Percentiles rank a stretch among this genome's conserved stretches.
These are phyloP conservation scores for Leptinotarsa peninsularis DNA, from an alignment of 2,888 invertebrate genomes.

Conservation along the genomic window DNA sequence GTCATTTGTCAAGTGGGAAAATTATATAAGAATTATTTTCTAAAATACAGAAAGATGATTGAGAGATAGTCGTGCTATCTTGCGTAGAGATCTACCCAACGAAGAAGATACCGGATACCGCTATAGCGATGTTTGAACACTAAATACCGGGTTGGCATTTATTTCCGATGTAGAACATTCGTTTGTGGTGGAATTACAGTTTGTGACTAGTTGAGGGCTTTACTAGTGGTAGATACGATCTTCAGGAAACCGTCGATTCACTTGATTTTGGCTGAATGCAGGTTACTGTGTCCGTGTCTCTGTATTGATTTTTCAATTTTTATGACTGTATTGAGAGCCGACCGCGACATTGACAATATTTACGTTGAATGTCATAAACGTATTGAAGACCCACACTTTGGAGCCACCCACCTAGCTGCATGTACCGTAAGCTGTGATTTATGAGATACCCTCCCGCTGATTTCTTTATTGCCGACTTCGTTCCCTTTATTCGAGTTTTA, in stretches of 20 bases:
- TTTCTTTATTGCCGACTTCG: slow-evolving; percentile 56
- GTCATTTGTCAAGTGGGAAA: slow-evolving; percentile 56
- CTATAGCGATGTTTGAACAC: slow-evolving; percentile 32
- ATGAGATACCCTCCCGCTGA: slow-evolving; percentile 61
- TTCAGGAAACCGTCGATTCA: not conserved
- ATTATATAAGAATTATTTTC: slow-evolving; percentile 43
- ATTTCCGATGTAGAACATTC: slow-evolving; percentile 16
- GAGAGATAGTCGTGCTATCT: slow-evolving; percentile 35
- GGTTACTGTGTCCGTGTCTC: not conserved
- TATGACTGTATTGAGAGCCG: slow-evolving; percentile 47
- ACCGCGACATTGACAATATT: slow-evolving; percentile 56
- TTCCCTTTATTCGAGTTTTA: slow-evolving; percentile 59
- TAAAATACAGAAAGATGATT: slow-evolving; percentile 39
- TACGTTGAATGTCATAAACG: slow-evolving; percentile 57
- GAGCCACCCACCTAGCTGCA: slow-evolving; percentile 56
- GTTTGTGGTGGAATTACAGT: not conserved
- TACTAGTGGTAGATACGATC: too few relatives aligned
- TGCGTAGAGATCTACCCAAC: slow-evolving; percentile 28
- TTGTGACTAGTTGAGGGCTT: not conserved
- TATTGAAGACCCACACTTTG: slow-evolving; percentile 54
- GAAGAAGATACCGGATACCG: slow-evolving; percentile 32
- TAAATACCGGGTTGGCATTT: slow-evolving; percentile 17
- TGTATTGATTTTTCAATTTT: slow-evolving; percentile 48
- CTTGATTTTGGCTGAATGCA: not conserved
- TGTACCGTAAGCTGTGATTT: slow-evolving; percentile 53